Conservation (phyloP, 2,113 vertebrate species). For the Harpagus bidentatus region DNA sequence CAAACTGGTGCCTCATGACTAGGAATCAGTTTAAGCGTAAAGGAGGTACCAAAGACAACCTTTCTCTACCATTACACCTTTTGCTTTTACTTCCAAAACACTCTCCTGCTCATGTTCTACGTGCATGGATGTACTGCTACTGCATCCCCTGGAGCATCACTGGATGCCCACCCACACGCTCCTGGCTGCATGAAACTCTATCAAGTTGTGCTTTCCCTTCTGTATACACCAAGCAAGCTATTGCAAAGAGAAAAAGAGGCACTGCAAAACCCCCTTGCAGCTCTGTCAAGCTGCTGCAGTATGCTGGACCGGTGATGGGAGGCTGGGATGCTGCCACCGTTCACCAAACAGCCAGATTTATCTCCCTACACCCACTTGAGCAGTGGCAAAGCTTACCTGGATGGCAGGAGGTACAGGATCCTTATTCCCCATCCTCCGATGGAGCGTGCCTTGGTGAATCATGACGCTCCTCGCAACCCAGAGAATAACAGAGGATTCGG, state of each 20-base stretch:
- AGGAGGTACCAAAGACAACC: background rate
- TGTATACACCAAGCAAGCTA: accelerated
- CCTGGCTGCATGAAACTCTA: background rate
- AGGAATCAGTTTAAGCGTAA: background rate
- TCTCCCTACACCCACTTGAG: background rate
- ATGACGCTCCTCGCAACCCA: accelerated
- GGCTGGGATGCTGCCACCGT: background rate
- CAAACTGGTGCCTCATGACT: background rate
- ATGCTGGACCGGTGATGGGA: accelerated
- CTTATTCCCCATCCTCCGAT: accelerated
- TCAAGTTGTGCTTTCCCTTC: background rate
- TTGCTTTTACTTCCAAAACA: background rate
- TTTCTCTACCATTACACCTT: background rate
- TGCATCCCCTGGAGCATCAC: background rate
- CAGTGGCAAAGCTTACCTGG: background rate
- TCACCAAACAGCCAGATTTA: background rate
- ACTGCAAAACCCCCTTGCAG: accelerated
- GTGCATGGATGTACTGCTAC: accelerated
- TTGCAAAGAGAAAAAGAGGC: background rate
- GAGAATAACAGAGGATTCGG: background rate
- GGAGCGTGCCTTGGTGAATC: background rate
- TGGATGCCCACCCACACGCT: background rate
- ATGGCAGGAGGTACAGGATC: background rate
- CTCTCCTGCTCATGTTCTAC: accelerated
- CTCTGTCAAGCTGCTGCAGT: accelerated